Percentiles rank a stretch among this genome's conserved stretches.
These are phyloP conservation scores for Drosophila yooni DNA, from an alignment of 2,888 invertebrate genomes.

Conservation along the genomic window DNA sequence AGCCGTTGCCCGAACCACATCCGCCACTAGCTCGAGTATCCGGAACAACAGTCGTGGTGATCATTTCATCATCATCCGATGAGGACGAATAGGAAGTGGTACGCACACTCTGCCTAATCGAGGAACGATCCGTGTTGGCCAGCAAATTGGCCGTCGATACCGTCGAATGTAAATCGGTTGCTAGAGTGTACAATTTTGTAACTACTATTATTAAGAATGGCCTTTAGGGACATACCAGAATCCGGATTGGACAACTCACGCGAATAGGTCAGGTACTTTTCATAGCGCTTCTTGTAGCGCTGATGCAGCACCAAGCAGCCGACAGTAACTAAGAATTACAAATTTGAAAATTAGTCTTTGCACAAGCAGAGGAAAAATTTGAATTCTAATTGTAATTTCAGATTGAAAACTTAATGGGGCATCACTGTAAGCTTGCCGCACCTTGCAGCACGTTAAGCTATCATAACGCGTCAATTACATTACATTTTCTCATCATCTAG, in stretches of 20 bases:
- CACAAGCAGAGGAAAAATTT: neutral
- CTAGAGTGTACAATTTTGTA: conserved; percentile 9
- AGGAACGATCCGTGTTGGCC: conserved; percentile 67
- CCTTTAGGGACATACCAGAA: conserved; percentile 70
- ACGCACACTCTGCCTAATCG: conserved; percentile 69
- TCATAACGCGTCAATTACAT: conserved; percentile 63
- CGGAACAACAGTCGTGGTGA: conserved; percentile 59
- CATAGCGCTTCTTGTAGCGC: conserved; percentile 90
- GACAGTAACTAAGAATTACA: conserved; percentile 88
- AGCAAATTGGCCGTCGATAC: conserved; percentile 83
- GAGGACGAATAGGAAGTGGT: conserved; percentile 83
- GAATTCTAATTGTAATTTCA: conserved; percentile 53
- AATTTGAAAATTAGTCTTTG: neutral
- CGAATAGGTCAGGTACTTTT: conserved; percentile 88
- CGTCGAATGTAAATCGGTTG: conserved; percentile 80
- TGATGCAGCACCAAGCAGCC: conserved; percentile 93
- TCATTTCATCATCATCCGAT: conserved; percentile 83
- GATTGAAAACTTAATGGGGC: conserved; percentile 84
- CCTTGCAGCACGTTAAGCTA: conserved; percentile 17
- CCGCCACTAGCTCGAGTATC: conserved; percentile 33
- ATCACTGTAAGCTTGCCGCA: conserved; percentile 73
- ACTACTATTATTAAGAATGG: neutral
- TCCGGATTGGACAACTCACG: conserved; percentile 87
- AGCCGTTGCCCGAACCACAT: conserved; percentile 80
- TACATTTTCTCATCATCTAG: conserved; percentile 47